Base-by-base conservation (phyloP, 2,888 invertebrate species). In the Caenorhabditis sinica region DNA sequence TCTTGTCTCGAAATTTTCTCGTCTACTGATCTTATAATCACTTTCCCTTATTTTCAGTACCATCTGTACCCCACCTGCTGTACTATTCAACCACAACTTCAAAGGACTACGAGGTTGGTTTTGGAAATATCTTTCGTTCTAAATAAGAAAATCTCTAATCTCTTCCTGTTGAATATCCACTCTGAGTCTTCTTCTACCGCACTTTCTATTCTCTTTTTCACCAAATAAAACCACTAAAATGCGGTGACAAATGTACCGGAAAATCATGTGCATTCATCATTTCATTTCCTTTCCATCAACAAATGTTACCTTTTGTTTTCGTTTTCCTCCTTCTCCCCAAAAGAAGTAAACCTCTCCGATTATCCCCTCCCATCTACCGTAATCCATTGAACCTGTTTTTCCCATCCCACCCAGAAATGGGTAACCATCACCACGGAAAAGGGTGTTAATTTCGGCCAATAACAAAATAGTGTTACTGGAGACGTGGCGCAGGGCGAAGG, bases 371-470 rank as follows among this genome's bases (percentile, higher is more conserved):
- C 56, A 36, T 69, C 69, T 51, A 69, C 69, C 56, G 53, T 69
- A 69, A 69, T 69, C 56, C 25, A 1, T 56, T 53, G 40, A 56
- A 61, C 58, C 73, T 72, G 73, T 43, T 63, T 63, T 63, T 23
- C 13, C n/a, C 20, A 30, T 72, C 56, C 56, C 60, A 40, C 53
- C 40, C 68, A 68, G 23, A 20, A 45, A 23, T 45, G 71, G 33
- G 68, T 68, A 51, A 51, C 68, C 30, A 66, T 49, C n/a, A n/a
- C n/a, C n/a, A n/a, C n/a, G n/a, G n/a, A n/a, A n/a, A n/a, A 40
- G 51, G 28, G 71, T 72, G 40, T 74, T 77, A 83, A 83, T 83
- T 68, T 68, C 53, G 73, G 77, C 53, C 60, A 71, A 71, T 75
- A 56, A 49, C 30, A 61, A 74, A 63, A 63, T 74, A 63, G 74